Evolutionary conservation across 2,113 vertebrate genomes (phyloP).

Genomic region (Aythya baeri): DNA sequence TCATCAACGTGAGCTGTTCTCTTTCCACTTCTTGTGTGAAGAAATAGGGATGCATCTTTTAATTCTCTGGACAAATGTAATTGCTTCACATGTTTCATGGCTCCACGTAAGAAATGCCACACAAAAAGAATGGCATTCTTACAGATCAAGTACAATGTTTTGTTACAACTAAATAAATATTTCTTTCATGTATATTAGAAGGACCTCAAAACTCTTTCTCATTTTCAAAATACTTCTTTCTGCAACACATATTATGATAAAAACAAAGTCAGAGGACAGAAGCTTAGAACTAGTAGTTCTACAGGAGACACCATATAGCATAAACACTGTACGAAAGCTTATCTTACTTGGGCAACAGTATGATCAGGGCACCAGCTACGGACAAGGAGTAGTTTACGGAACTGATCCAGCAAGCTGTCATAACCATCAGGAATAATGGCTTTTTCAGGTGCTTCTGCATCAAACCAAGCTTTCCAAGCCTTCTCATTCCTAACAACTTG

Average conservation of each 20-base stretch:
- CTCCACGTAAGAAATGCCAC: fast-evolving
- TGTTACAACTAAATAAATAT: background rate
- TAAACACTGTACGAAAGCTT: background rate
- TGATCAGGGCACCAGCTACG: conserved; percentile 87
- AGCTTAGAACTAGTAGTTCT: background rate
- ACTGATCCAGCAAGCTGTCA: conserved; percentile 78
- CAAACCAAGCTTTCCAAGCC: conserved; percentile 84
- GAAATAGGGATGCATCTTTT: background rate
- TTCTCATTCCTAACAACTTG: conserved; percentile 82
- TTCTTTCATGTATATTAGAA: background rate
- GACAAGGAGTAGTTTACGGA: conserved; percentile 83
- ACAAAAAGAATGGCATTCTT: background rate
- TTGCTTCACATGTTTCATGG: background rate
- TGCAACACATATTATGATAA: background rate
- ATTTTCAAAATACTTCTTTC: background rate
- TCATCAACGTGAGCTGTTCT: background rate
- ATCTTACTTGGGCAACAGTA: conserved; percentile 81
- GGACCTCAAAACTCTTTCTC: background rate
- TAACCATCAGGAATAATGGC: conserved; percentile 80
- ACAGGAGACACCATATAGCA: background rate
- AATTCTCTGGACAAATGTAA: background rate
- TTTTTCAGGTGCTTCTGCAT: conserved; percentile 80
- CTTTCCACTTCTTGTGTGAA: background rate
- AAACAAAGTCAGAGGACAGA: background rate
- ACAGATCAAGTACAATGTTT: background rate